phyloP scores from a whole-genome alignment of 2,888 invertebrate species.

The Agriopis marginaria region DNA sequence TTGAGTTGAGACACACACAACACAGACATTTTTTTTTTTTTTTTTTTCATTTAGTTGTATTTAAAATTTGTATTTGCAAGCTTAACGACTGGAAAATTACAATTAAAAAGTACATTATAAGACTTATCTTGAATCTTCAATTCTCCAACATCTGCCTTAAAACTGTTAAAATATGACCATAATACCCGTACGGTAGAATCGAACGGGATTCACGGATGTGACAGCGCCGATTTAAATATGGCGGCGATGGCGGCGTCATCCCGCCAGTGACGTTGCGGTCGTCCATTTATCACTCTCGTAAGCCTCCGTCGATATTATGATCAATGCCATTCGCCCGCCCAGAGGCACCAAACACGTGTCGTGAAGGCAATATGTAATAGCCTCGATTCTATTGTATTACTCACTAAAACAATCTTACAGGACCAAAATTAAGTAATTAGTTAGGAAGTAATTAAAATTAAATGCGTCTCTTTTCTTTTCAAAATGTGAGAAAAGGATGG shows the following conservation, averaged over 20 bases:
- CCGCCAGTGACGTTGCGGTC: constrained; percentile 77
- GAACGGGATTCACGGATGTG: constrained; percentile 70
- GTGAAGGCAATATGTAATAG: constrained; percentile 44
- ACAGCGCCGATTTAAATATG: constrained; percentile 83
- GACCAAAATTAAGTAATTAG: too few relatives aligned
- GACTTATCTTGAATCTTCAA: too few relatives aligned
- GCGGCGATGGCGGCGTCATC: constrained; percentile 72
- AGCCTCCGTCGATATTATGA: constrained; percentile 86
- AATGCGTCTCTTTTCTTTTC: too few relatives aligned
- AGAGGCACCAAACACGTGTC: constrained; percentile 59
- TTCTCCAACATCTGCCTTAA: not conserved
- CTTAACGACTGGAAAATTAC: too few relatives aligned
- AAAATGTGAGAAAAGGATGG: too few relatives aligned
- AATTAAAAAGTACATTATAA: not conserved
- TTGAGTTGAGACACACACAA: too few relatives aligned
- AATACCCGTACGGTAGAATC: constrained; percentile 33
- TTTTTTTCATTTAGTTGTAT: too few relatives aligned
- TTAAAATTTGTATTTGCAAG: too few relatives aligned
- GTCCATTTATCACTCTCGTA: constrained; percentile 84
- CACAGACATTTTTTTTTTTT: too few relatives aligned
- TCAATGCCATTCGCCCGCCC: constrained; percentile 82
- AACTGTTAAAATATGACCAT: constrained; percentile 1
- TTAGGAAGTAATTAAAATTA: too few relatives aligned
- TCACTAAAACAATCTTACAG: too few relatives aligned
- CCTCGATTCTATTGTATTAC: too few relatives aligned